phyloP scores from a whole-genome alignment of 1,140 invertebrate species.

The Agrilus planipennis region DNA sequence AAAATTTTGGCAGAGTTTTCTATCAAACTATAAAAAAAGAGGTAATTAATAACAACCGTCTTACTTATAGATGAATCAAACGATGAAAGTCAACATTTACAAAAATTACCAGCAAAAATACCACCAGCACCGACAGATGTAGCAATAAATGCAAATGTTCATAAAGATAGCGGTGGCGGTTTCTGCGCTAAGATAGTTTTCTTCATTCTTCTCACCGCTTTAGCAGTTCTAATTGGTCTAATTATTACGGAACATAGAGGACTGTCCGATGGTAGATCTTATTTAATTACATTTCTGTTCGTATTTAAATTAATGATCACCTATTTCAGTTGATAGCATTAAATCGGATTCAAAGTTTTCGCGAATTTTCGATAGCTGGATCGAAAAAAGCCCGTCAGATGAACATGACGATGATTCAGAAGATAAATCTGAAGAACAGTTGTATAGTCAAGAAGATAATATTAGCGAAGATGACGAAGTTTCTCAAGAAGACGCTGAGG shows the following conservation, averaged over 20 bases:
- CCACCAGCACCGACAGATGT: slow-evolving; percentile 33
- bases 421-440: slow-evolving; percentile 22
- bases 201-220: slow-evolving; percentile 55
- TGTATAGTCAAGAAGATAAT: slow-evolving; percentile 16
- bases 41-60: neutral
- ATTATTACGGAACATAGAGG: slow-evolving; percentile 70
- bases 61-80: slow-evolving; percentile 2
- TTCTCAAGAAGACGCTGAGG: slow-evolving; percentile 12
- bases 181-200: slow-evolving; percentile 74
- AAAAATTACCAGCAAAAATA: slow-evolving; percentile 5
- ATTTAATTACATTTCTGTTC: neutral
- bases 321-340: slow-evolving; percentile 53
- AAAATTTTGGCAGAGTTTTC: neutral
- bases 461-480: slow-evolving; percentile 15
- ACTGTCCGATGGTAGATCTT: slow-evolving; percentile 53
- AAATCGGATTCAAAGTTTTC: slow-evolving; percentile 58
- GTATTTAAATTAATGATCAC: slow-evolving; percentile 6
- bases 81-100: neutral
- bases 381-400: slow-evolving; percentile 51
- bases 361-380: slow-evolving; percentile 61
- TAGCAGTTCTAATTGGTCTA: slow-evolving; percentile 57
- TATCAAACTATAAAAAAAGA: neutral
- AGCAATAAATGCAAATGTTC: slow-evolving; percentile 59
- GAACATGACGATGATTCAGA: slow-evolving; percentile 39
- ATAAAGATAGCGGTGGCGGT: slow-evolving; percentile 66